These are phyloP conservation scores for Excalfactoria chinensis DNA, from an alignment of 2,113 vertebrate genomes.

Conservation along the genomic window DNA sequence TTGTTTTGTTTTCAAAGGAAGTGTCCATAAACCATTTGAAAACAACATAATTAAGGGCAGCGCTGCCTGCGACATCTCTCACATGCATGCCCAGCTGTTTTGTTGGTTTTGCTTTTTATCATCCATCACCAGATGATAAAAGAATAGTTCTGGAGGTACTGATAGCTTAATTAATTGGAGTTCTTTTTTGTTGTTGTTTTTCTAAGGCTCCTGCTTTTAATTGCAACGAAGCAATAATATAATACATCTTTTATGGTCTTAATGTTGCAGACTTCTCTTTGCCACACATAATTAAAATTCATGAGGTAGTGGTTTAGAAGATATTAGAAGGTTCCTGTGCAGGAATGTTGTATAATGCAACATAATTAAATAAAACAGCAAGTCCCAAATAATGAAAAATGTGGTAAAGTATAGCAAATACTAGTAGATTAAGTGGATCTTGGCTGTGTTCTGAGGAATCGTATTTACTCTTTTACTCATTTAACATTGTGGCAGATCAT, in stretches of 20 bases:
- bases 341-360: not conserved
- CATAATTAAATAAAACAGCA: conserved; percentile 36
- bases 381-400: not conserved
- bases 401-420: not conserved
- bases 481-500: not conserved
- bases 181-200: conserved; percentile 1
- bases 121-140: conserved; percentile 17
- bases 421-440: not conserved
- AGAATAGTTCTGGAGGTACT: conserved; percentile 32
- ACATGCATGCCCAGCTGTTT: not conserved
- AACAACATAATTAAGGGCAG: not conserved
- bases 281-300: conserved; percentile 18
- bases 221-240: not conserved
- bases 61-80: not conserved
- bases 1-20: not conserved
- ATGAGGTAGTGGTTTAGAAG: not conserved
- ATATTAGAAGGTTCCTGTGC: not conserved
- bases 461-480: not conserved
- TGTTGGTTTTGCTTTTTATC: conserved; percentile 44
- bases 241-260: not conserved
- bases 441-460: not conserved
- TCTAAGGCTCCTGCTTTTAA: not conserved
- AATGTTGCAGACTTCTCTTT: conserved; percentile 22
- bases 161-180: conserved; percentile 49
- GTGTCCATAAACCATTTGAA: not conserved